Base-by-base conservation (phyloP, 2,797 vertebrate genomes). In the Gallinago nigripennis region DNA sequence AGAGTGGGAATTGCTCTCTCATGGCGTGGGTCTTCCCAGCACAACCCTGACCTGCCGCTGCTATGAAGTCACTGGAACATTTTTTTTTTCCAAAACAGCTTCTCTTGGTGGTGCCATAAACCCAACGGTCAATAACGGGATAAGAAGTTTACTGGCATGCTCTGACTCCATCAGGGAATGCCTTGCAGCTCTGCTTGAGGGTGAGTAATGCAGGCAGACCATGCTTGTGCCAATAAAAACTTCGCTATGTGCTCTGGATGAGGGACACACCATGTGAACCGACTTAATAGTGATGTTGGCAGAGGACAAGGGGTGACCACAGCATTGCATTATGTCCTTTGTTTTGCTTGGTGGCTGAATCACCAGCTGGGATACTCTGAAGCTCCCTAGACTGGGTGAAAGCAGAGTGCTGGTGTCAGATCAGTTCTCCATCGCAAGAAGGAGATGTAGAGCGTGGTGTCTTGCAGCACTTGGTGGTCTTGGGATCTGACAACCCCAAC, bases 281-380 rank as follows among this genome's bases (percentile, higher is more conserved):
- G 61, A 43, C 61, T 79, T 33, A 18, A 37, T 11, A 41, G 33
- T 1, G 0, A 48, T 66, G 66, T 30, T 90, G 92, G 89, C 89
- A 82, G 63, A 53, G 60, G 63, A 54, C 20, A 28, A 90, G 81
- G 65, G 46, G 51, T 84, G 89, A 81, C 23, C 23, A 24, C 65
- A 61, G 25, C 60, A 43, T 15, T 4, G 2, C 56, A 1, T 78
- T 41, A n/a, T 85, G 88, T 73, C 91, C 76, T 85, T 93, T 69
- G 91, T 78, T 93, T 88, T 45, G 19, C n/a, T 85, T 70, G 51
- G 65, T 78, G 56, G 33, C 27, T 56, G 80, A 75, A 66, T 33
- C 51, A 46, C 31, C 51, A 87, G 27, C 89, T 84, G 86, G 60
- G 70, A 81, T 46, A 69, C 46, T 16, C 33, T 63, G 50, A 31